A percentile compares a stretch with the other conserved stretches of the same genome.
These are phyloP conservation scores for Limnephilus lunatus DNA, from an alignment of 2,888 invertebrate genomes.

Conservation along the genomic window DNA sequence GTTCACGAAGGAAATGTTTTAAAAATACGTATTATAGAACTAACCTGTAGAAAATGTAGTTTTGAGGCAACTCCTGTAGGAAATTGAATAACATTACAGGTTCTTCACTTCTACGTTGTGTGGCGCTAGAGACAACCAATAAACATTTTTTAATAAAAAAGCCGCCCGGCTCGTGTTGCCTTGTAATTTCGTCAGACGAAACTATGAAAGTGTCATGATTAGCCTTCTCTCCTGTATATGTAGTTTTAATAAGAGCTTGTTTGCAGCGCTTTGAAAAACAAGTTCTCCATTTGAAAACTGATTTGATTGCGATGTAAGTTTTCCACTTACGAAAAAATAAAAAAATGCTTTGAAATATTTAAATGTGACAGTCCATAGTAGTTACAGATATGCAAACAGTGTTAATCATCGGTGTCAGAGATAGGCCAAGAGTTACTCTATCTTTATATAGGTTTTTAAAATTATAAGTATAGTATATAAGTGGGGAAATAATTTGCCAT, in stretches of 20 bases:
- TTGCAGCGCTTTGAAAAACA: neutral
- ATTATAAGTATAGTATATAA: no score
- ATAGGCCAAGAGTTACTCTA: no score
- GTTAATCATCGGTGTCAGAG: no score
- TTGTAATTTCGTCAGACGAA: neutral
- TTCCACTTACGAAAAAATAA: no score
- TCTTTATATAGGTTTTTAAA: no score
- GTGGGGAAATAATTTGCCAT: no score
- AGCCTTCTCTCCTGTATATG: neutral
- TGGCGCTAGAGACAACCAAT: neutral
- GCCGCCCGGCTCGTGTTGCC: neutral
- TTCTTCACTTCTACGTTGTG: neutral
- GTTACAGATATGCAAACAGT: no score
- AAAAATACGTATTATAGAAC: neutral
- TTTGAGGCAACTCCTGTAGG: neutral
- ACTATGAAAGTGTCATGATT: neutral
- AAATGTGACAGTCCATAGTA: no score
- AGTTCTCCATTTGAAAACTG: neutral
- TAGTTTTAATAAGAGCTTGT: neutral
- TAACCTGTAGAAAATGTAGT: constrained; percentile 9
- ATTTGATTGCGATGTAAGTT: no score
- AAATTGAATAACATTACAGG: constrained; percentile 47
- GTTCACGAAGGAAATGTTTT: neutral
- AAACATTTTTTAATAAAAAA: neutral
- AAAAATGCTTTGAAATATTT: no score